Conservation (phyloP, 2,797 vertebrate genomes). For the Bucorvus abyssinicus region DNA sequence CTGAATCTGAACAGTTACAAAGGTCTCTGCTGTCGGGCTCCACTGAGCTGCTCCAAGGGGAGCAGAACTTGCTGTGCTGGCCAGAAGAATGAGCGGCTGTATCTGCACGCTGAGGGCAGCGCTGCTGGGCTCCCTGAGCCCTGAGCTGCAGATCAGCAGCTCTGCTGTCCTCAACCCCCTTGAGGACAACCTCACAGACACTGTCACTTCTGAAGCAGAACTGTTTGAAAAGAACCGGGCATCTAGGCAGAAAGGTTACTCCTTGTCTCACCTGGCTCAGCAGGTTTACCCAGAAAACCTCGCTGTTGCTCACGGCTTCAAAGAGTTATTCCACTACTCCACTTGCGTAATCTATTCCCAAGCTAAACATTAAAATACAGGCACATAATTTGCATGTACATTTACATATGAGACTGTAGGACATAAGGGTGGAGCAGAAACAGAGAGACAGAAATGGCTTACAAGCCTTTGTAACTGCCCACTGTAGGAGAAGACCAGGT, state of each 20-base stretch:
- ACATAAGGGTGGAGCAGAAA: background rate
- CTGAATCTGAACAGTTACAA: background rate
- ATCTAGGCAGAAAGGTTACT: background rate
- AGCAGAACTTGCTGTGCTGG: background rate
- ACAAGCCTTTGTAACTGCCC: rapidly evolving
- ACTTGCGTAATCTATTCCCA: background rate
- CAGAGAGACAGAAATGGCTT: background rate
- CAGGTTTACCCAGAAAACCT: background rate
- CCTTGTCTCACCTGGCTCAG: background rate
- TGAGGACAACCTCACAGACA: background rate
- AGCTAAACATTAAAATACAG: background rate
- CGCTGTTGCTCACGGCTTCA: background rate
- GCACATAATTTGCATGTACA: background rate
- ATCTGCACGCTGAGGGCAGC: background rate
- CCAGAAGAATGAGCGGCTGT: background rate
- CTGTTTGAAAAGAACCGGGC: background rate
- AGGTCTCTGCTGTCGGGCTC: background rate
- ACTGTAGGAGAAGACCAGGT: background rate
- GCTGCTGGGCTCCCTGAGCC: background rate
- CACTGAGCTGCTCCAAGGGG: background rate
- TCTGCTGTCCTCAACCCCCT: background rate
- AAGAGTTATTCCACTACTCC: background rate
- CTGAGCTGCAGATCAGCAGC: background rate
- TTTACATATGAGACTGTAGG: background rate
- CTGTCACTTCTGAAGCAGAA: background rate